Conservation (phyloP, 2,113 vertebrate species). For the Castor canadensis region DNA sequence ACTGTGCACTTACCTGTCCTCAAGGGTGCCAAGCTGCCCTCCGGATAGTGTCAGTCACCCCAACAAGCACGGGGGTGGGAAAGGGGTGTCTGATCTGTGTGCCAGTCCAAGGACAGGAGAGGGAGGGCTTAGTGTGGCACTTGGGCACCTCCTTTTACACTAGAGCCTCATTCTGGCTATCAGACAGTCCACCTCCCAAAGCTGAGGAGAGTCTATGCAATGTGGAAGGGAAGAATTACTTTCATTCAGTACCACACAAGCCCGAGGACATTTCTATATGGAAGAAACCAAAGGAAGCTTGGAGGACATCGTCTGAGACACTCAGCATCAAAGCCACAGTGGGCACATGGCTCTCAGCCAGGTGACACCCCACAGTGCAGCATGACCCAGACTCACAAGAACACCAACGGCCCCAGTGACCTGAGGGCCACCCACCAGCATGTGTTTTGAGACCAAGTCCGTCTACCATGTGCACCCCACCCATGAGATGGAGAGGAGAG, state of each 20-base stretch:
- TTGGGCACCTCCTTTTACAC: background rate
- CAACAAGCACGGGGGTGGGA: rapidly evolving
- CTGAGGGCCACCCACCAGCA: background rate
- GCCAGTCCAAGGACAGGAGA: too few species aligned
- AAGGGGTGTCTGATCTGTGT: too few species aligned
- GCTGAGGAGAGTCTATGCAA: background rate
- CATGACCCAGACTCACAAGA: rapidly evolving
- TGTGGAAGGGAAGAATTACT: background rate
- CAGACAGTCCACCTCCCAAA: background rate
- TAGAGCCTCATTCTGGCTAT: rapidly evolving
- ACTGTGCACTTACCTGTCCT: rapidly evolving
- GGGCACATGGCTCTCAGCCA: rapidly evolving
- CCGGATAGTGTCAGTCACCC: rapidly evolving
- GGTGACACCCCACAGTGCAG: rapidly evolving
- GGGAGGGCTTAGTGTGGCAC: too few species aligned
- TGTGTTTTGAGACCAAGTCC: background rate
- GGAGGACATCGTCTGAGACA: background rate
- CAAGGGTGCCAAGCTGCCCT: rapidly evolving
- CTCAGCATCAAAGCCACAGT: background rate
- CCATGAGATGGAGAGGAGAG: background rate
- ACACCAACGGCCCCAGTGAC: background rate
- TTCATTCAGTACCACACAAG: rapidly evolving
- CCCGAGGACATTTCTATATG: background rate
- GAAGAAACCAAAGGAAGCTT: background rate
- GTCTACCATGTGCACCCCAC: background rate